These are phyloP conservation scores for Pristionchus exspectatus DNA, from an alignment of 2,888 invertebrate genomes.

Conservation along the genomic window DNA sequence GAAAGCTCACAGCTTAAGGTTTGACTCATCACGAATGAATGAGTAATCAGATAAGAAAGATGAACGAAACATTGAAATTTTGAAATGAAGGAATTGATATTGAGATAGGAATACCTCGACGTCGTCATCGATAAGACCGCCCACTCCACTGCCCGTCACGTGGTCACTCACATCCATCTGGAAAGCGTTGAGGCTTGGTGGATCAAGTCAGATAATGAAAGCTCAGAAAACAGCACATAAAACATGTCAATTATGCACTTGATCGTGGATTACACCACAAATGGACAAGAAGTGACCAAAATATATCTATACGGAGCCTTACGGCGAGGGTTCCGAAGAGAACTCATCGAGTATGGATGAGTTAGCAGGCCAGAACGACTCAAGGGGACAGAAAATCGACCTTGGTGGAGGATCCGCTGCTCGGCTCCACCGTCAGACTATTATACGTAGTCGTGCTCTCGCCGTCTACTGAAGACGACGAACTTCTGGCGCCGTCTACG, in stretches of 20 bases:
- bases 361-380: background rate
- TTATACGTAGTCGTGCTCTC: background rate
- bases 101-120: background rate
- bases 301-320: background rate
- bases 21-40: no score
- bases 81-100: no score
- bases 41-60: no score
- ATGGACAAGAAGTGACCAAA: no score
- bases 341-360: slow-evolving; percentile 27
- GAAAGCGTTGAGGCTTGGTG: background rate
- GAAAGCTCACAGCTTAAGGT: no score
- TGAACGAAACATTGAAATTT: no score
- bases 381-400: background rate
- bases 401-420: slow-evolving; percentile 30
- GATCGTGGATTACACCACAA: no score
- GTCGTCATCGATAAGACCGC: slow-evolving; percentile 29
- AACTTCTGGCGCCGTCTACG: slow-evolving; percentile 6
- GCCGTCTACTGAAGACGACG: background rate
- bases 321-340: background rate
- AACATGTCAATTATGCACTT: no score
- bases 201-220: no score
- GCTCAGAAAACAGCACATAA: no score
- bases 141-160: background rate
- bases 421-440: background rate
- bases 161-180: slow-evolving; percentile 42